Conservation (phyloP, 2,113 vertebrate genomes). For the Fulmarus glacialis region DNA sequence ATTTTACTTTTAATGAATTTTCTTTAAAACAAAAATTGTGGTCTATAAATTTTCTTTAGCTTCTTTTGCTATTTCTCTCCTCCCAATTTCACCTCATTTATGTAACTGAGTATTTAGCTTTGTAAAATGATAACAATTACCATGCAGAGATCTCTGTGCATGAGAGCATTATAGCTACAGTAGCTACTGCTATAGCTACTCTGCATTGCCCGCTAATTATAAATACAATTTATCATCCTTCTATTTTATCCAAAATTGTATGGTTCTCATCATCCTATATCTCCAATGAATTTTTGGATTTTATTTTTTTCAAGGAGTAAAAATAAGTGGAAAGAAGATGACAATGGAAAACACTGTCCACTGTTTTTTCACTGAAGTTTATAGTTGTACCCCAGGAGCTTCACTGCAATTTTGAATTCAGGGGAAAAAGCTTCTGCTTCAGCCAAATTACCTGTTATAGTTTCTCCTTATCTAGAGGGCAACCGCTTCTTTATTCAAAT, state of each 20-base stretch:
- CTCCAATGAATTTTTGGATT: neutral
- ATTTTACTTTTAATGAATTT: neutral
- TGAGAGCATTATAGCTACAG: accelerated
- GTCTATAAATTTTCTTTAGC: neutral
- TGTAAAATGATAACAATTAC: neutral
- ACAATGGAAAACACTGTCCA: neutral
- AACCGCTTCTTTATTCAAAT: neutral
- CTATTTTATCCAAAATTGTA: neutral
- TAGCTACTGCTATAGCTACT: neutral
- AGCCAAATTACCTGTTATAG: neutral
- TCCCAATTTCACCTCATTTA: neutral
- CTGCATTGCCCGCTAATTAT: neutral
- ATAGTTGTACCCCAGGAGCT: neutral
- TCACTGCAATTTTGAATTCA: neutral
- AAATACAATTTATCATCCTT: neutral
- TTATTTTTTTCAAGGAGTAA: neutral
- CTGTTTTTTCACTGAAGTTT: neutral
- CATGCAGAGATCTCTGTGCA: neutral
- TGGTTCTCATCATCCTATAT: neutral
- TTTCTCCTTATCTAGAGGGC: neutral
- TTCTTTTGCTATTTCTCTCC: neutral
- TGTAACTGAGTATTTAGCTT: neutral
- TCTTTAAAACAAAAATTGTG: neutral
- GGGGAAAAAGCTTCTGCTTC: neutral
- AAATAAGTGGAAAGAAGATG: neutral